These are phyloP conservation scores for Neelides folsomi DNA, from an alignment of 2,888 invertebrate genomes.

Conservation along the genomic window DNA sequence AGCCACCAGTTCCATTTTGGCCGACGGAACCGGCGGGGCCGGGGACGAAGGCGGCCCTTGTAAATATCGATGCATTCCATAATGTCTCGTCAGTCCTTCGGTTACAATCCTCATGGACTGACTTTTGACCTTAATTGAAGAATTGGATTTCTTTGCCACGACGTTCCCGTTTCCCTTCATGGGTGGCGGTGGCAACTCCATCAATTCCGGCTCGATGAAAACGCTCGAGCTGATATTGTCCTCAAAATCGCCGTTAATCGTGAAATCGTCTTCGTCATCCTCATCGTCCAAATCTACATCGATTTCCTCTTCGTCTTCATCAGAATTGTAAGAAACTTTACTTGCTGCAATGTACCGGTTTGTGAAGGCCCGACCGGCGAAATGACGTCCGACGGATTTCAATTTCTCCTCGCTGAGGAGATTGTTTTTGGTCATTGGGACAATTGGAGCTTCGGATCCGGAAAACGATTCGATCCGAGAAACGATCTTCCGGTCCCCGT, in stretches of 20 bases:
- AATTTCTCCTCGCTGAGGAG: neutral
- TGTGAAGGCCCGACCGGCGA: neutral
- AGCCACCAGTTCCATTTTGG: neutral
- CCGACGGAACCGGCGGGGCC: neutral
- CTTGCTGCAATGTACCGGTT: neutral
- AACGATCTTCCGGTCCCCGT: constrained; percentile 2
- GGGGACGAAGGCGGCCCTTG: neutral
- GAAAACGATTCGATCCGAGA: constrained; percentile 19
- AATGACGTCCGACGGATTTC: neutral
- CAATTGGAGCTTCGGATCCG: constrained; percentile 26
- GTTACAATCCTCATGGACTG: neutral
- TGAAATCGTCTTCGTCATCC: constrained; percentile 4
- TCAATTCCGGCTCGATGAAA: constrained; percentile 7
- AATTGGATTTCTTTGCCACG: neutral
- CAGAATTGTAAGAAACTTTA: neutral
- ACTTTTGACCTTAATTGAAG: neutral
- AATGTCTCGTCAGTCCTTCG: neutral
- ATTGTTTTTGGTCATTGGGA: constrained; percentile 13
- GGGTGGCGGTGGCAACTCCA: neutral
- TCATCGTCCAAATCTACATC: constrained; percentile 27
- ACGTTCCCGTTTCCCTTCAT: neutral
- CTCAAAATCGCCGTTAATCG: constrained; percentile 8
- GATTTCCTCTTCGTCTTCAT: constrained; percentile 23
- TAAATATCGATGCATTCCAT: neutral
- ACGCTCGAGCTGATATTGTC: constrained; percentile 11